Percentiles rank a stretch among this genome's conserved stretches.
phyloP scores from a whole-genome alignment of 2,797 vertebrate species.

The Amblyopsis hoosieri region DNA sequence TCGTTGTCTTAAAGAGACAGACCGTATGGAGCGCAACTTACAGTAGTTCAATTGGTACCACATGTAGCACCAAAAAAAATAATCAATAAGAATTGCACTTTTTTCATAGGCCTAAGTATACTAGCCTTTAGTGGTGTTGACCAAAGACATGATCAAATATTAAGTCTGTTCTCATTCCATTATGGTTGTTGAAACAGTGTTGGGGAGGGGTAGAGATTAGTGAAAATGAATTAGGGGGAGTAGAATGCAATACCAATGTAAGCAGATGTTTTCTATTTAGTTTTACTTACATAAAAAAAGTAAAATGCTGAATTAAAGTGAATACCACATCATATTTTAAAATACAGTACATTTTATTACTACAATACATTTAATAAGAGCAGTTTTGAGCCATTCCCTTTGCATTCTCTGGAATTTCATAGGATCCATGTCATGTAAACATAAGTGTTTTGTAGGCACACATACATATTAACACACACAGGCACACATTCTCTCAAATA shows the following conservation, averaged over 20 bases:
- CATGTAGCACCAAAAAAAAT: too few relatives aligned
- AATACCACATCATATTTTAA: not conserved
- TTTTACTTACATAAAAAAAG: not conserved
- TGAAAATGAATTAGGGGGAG: too few relatives aligned
- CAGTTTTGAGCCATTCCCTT: constrained; percentile 26
- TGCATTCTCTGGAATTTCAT: constrained; percentile 7
- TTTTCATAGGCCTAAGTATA: too few relatives aligned
- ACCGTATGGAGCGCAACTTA: not conserved
- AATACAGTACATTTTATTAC: constrained; percentile 64
- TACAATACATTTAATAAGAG: constrained; percentile 73
- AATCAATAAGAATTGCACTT: too few relatives aligned
- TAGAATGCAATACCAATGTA: too few relatives aligned
- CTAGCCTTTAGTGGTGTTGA: too few relatives aligned
- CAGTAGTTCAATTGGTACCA: too few relatives aligned
- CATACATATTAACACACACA: constrained; percentile 13
- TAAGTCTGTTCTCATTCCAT: too few relatives aligned
- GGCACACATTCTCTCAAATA: not conserved
- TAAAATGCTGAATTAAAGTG: not conserved
- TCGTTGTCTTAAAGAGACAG: constrained; percentile 80
- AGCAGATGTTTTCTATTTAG: too few relatives aligned
- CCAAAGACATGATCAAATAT: too few relatives aligned
- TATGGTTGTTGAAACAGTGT: too few relatives aligned
- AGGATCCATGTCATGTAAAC: constrained; percentile 54
- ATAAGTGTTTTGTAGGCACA: constrained; percentile 53
- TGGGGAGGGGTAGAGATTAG: too few relatives aligned